A percentile compares a stretch with the other conserved stretches of the same genome.
Conservation (phyloP, 2,888 invertebrate genomes). For the Cheilosia vulpina region DNA sequence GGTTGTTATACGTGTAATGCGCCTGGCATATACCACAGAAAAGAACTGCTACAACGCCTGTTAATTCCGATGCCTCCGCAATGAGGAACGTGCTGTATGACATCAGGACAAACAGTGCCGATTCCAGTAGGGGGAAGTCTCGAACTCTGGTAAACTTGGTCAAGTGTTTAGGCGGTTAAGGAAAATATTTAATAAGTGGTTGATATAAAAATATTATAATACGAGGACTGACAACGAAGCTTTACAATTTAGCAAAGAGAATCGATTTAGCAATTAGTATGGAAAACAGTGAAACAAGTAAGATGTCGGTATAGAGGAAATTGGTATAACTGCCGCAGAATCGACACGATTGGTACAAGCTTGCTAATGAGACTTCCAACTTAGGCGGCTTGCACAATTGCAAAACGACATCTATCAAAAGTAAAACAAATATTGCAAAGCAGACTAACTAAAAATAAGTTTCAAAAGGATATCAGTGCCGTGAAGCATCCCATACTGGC, state of each 20-base stretch:
- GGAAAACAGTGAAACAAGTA: background rate
- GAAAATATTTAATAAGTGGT: slow-evolving; percentile 60
- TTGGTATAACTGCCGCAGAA: no score
- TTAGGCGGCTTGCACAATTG: no score
- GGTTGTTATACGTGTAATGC: slow-evolving; percentile 98
- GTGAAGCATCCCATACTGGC: slow-evolving; percentile 96
- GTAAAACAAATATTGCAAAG: background rate
- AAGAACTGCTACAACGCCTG: slow-evolving; percentile 97
- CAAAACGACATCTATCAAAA: no score
- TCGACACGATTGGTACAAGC: no score
- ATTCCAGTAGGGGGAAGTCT: slow-evolving; percentile 97
- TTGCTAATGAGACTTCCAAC: no score
- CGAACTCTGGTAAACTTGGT: slow-evolving; percentile 97
- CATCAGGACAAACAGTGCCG: slow-evolving; percentile 98
- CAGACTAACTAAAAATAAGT: background rate
- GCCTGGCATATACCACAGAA: slow-evolving; percentile 99
- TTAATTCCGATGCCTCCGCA: slow-evolving; percentile 97
- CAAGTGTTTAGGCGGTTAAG: slow-evolving; percentile 85
- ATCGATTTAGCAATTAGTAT: no score
- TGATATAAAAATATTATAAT: background rate
- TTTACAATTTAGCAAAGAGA: no score
- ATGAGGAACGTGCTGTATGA: slow-evolving; percentile 98
- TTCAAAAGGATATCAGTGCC: slow-evolving; percentile 94
- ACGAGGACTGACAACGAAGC: no score
- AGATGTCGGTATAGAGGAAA: background rate